Percentiles rank a stretch among this genome's conserved stretches.
phyloP scores from a whole-genome alignment of 1,140 invertebrate species.

The Brevipalpus yothersi region DNA sequence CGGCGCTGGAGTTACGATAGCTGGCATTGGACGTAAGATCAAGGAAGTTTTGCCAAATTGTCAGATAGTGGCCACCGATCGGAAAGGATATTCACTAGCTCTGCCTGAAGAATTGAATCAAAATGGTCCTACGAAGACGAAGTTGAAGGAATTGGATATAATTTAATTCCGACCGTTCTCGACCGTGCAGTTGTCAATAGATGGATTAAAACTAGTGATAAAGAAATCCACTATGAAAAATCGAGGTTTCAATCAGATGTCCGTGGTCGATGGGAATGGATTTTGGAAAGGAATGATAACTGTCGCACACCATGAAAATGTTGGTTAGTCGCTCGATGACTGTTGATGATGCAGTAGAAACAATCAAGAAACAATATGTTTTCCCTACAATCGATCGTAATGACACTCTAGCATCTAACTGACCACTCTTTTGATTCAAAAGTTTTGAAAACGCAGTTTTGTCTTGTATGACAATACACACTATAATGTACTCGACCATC shows the following conservation, averaged over 20 bases:
- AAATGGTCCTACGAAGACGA: slow-evolving; percentile 36
- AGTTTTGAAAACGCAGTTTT: slow-evolving; percentile 1
- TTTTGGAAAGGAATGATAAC: slow-evolving; percentile 36
- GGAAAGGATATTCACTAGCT: slow-evolving; percentile 60
- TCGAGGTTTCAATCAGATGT: slow-evolving; percentile 34
- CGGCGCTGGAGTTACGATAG: slow-evolving; percentile 71
- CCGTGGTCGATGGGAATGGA: slow-evolving; percentile 35
- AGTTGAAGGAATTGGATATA: slow-evolving; percentile 65
- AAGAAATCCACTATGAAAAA: slow-evolving; percentile 23
- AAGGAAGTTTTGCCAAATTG: slow-evolving; percentile 39
- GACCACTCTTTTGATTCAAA: neutral
- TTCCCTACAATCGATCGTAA: slow-evolving; percentile 35
- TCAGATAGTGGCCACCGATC: slow-evolving; percentile 58
- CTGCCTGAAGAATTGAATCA: slow-evolving; percentile 40
- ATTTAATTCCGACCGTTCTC: slow-evolving; percentile 80
- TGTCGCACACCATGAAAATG: slow-evolving; percentile 38
- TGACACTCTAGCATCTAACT: neutral
- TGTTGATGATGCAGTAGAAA: slow-evolving; percentile 34
- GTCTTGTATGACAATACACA: no score
- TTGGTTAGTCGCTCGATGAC: slow-evolving; percentile 39
- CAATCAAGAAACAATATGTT: slow-evolving; percentile 34
- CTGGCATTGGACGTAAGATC: slow-evolving; percentile 56
- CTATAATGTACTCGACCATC: no score
- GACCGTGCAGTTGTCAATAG: slow-evolving; percentile 43
- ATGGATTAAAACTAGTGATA: slow-evolving; percentile 67